Evolutionary conservation across 2,113 vertebrate genomes (phyloP), one percentile per base, ranked within the genome.

Genomic region (Tapirus terrestris): DNA sequence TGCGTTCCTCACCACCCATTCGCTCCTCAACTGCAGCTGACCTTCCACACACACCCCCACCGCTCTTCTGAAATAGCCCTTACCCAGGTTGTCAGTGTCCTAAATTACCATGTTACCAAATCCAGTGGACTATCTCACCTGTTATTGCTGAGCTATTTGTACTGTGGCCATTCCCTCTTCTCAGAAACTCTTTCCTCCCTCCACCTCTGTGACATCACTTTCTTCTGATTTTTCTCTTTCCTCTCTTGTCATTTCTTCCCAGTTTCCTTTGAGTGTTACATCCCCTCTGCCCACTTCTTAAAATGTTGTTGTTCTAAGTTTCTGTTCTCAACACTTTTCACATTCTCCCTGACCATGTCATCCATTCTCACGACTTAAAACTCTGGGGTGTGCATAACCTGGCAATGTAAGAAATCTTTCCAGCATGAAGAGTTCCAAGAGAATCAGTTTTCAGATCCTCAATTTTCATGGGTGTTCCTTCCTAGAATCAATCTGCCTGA

Each of bases 1-100:
- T 6, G 36, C n/a, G 25, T 21, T 77, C 23, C 18, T 23, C 33
- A 2, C 12, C 4, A 1, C 65, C 9, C 33, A 0, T 29, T 14
- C 12, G 27, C 14, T 8, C 12, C 89, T 29, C 5, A 29, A 6
- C 29, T 18, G 51, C 29, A 33, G 29, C 27, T 58, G 6, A 2
- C 43, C 25, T 36, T 29, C 77, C 27, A 17, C 63, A 13, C 12
- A 45, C 11, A 10, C 0, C 45, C 2, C 5, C 39, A 5, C 20
- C 27, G 9, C 17, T 43, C 21, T 70, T 43, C 36, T 21, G 8
- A 61, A 77, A 72, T 2, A 25, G 67, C 33, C 36, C 12, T 48
- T 2, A 5, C 14, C 33, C 67, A 16, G 27, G 31, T 16, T 2
- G 39, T 43, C 5, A 36, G 23, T 5, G 14, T 60, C 43, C 39